Evolutionary conservation across 2,113 vertebrate species (phyloP).

Genomic region (Heloderma charlesbogerti): DNA sequence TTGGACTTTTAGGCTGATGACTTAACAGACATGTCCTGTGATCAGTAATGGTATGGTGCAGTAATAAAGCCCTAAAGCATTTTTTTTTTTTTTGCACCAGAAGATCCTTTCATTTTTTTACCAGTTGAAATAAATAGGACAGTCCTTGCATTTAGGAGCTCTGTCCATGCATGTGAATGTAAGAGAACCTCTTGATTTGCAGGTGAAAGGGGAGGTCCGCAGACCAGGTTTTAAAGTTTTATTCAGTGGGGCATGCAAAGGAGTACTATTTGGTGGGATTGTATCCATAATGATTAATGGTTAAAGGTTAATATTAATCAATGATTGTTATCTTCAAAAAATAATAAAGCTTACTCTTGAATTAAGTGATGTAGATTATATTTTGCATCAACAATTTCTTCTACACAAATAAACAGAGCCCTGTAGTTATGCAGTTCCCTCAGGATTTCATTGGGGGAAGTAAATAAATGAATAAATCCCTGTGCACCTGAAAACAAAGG

Average conservation of each 20-base stretch:
- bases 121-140: not conserved
- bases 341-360: not conserved
- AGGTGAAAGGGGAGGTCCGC: not conserved
- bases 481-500: constrained; percentile 39
- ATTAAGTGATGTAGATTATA: not conserved
- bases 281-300: not conserved
- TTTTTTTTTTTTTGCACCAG: not conserved
- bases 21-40: not conserved
- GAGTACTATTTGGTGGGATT: not conserved
- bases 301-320: not conserved
- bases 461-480: constrained; percentile 37
- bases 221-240: not conserved
- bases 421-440: constrained; percentile 30
- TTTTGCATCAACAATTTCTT: constrained; percentile 10
- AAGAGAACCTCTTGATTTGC: not conserved
- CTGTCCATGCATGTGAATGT: not conserved
- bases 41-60: not conserved
- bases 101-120: not conserved
- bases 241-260: not conserved
- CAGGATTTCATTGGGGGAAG: constrained; percentile 36
- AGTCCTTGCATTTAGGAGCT: not conserved
- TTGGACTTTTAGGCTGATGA: not conserved
- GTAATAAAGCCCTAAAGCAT: too few relatives aligned
- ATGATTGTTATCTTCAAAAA: not conserved
- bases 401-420: constrained; percentile 39